Evolutionary conservation across 2,797 vertebrate species (phyloP), one percentile per base, ranked within the genome.

Genomic region (Etheostoma nigrum): DNA sequence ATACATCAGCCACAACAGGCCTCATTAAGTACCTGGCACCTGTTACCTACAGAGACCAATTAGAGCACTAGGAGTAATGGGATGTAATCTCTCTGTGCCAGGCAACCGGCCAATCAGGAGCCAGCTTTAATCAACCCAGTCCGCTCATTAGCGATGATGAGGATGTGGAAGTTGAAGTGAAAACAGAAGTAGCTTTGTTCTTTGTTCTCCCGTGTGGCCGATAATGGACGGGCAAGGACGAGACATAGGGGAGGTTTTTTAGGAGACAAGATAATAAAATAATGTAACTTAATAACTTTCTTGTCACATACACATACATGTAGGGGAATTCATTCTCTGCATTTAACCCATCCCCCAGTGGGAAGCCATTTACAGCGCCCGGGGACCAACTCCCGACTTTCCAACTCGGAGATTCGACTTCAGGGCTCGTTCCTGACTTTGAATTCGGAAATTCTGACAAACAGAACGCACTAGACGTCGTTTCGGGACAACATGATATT

Each of bases 21-120:
- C 85, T 93, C 92, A 93, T 94, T 93, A 94, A 90, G 90, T 74
- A 84, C 83, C 88, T 92, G 92, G 81, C 91, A 90, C 86, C 89
- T 91, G 89, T 79, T 88, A 55, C 88, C 89, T 85, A 23, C 75
- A 42, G 92, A 88, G 88, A 92, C 92, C 92, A 94, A 93, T 94
- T 92, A 94, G 83, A 89, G 71, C 52, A 30, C 62, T 57, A 65
- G 72, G 48, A 81, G 79, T 85, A 87, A 79, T 83, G 86, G 85
- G 67, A 75, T 63, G 85, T 54, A 49, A 84, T 92, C 86, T 61
- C 84, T 91, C 89, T 89, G 78, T 82, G 92, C 85, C 91, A 83
- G 60, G 76, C 61, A 23, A 23, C 2, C 3, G 72, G 61, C 89
- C 90, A 92, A 90, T 89, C 92, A 88, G 19, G 48, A 67, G 76